Evolutionary conservation across 1,140 invertebrate species (phyloP), one percentile per base, ranked within the genome.

Genomic region (Arion vulgaris): DNA sequence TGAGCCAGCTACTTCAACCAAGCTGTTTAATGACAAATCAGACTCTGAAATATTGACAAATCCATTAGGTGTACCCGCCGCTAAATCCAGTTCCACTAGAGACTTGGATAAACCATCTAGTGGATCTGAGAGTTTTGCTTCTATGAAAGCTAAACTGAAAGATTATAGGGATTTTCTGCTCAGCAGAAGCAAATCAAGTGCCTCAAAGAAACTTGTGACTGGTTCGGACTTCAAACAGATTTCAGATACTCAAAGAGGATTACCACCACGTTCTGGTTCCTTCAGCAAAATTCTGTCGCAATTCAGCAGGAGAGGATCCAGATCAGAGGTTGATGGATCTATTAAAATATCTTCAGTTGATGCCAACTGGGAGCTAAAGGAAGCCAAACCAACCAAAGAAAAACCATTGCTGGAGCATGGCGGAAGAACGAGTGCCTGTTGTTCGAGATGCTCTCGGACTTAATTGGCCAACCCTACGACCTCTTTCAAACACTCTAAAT

Each of bases 161-260:
- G 89, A 88, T n/a, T 91, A 89, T 84, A 83, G 88, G 57, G 90
- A 90, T 76, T 85, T 85, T 72, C 80, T 91, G 28, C 75, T 91
- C 19, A 88, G 83, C 38, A 85, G 86, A 71, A 85, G 83, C 71
- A 85, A 86, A 76, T 81, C 72, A 39, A 69, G 71, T 76, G 71
- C 36, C 45, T 68, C 73, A 26, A 82, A 34, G 82, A 79, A 69
- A 81, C 78, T 19, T 17, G 77, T 68, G 28, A 34, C 26, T 34
- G n/a, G 39, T 19, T 1, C 11, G 0, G 17, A 51, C 28, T 39
- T 9, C 2, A 57, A 79, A 62, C 85, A 84, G 72, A 83, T 86
- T 73, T 84, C 88, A 4, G 71, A 89, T 34, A 83, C 83, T 72
- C n/a, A n/a, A n/a, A n/a, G n/a, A n/a, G 62, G 28, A 32, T 66